Base-by-base conservation (phyloP, 2,797 vertebrate species). In the Oryzias sinensis region DNA sequence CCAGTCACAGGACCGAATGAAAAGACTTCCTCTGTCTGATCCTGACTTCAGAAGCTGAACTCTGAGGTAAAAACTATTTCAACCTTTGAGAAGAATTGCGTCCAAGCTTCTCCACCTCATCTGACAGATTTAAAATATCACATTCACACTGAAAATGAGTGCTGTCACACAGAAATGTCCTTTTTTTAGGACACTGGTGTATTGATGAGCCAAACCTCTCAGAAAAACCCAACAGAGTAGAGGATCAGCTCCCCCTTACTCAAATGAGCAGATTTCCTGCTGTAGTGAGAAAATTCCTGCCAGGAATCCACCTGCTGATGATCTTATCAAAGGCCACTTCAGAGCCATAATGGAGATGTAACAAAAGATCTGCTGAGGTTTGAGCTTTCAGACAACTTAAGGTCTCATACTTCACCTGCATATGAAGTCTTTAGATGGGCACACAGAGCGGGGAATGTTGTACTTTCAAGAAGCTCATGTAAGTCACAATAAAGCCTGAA, bases 201-300 rank as follows among this genome's bases (percentile, higher is more conserved):
- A 46, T 48, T 40, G 37, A 41, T 44, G 49, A 56, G 49, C 57
- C 25, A 45, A 66, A 60, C 49, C 44, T 59, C 20, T 45, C 6
- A 13, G 44, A 17, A 60, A 40, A 63, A 64, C 49, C 43, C 40
- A 43, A 17, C 27, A 25, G 43, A 53, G 17, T 14, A 27, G 16
- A 7, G 41, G n/a, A 56, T 70, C 58, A 65, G 52, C n/a, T 37
- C 45, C 47, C 33, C 20, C 50, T 57, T 54, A 62, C 20, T 68
- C n/a, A 56, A 57, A 65, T 43, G 43, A 62, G 25, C 52, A 56
- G 64, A 56, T 18, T 42, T 42, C 41, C 45, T 24, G n/a, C 20
- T 15, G 56, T 17, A 68, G 53, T 40, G 56, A 18, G 50, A 29
- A 27, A 29, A 27, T 49, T 56, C 17, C 33, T 7, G 29, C 11